phyloP scores from a whole-genome alignment of 2,113 vertebrate species.

The Gopherus evgoodei region DNA sequence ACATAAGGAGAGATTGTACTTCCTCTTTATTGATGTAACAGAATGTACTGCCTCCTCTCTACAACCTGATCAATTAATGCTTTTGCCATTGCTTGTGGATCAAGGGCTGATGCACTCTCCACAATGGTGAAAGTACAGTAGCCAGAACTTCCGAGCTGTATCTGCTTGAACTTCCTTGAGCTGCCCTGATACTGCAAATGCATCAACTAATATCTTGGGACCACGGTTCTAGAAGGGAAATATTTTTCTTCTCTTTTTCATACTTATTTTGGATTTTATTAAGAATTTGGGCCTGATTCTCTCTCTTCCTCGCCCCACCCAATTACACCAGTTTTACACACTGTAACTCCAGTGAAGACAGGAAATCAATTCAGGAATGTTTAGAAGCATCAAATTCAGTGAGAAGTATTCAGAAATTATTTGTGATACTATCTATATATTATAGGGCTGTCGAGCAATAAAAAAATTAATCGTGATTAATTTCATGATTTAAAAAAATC shows the following conservation, averaged over 20 bases:
- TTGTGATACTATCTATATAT: not conserved
- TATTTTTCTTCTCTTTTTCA: not conserved
- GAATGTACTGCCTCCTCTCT: not conserved
- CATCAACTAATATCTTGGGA: not conserved
- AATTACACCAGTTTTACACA: not conserved
- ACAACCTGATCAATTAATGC: not conserved
- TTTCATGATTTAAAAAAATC: too few relatives aligned
- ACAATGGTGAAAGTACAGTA: not conserved
- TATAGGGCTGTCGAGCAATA: not conserved
- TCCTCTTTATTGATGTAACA: constrained; percentile 10
- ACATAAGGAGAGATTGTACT: not conserved
- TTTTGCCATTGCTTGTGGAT: not conserved
- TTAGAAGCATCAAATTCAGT: too few relatives aligned
- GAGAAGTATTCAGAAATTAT: not conserved
- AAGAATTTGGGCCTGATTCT: not conserved
- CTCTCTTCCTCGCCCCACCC: too few relatives aligned
- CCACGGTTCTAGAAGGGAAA: not conserved
- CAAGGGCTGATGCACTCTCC: not conserved
- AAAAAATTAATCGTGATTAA: too few relatives aligned
- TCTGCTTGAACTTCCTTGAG: not conserved
- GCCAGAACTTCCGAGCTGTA: not conserved
- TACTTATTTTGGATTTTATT: not conserved
- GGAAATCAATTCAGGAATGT: too few relatives aligned
- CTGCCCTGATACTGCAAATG: not conserved
- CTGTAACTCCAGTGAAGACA: not conserved